Evolutionary conservation across 1,140 invertebrate species (phyloP), one percentile per base, ranked within the genome.

Genomic region (Diploscapter pachys): DNA sequence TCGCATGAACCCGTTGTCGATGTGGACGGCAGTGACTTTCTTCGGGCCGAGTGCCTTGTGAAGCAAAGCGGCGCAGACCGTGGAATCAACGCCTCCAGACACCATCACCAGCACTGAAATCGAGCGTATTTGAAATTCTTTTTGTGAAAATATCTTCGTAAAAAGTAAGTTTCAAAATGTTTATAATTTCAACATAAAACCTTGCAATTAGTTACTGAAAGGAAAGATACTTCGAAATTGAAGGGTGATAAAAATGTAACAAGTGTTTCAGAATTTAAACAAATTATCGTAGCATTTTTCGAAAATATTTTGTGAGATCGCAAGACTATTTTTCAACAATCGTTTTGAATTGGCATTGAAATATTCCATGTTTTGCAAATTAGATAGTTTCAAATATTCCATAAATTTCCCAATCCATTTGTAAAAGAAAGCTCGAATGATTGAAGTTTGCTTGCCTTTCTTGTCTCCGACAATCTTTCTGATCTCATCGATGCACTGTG

Each of bases 1-100:
- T 49, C 96, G 90, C 94, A 99, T 96, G 86, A 98, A 98, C 67
- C 96, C 96, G 88, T 99, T 99, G 87, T 99, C 95, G 80, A 99
- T 96, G 87, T 99, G 96, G 76, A 98, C 89, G 56, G 95, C 94
- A 83, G 97, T 93, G 48, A 99, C 89, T 88, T 97, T 93, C 80
- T 96, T 93, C 3, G 71, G 55, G 5, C 83, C 79, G 92, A 99
- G 88, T 6, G 95, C 94, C 87, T 92, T 92, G 84, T 93, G 91
- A 63, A 99, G 88, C 57, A 99, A 87, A 13, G 95, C 95, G 50
- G 95, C 95, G 89, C 95, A 99, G 6, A 99, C 96, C 63, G 95
- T 95, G 0, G 95, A 98, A 87, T 99, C 96, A 6, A 99, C 96
- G 52, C 96, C 96, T 51, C 96, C 96, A 86, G 83, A 86, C 11